Percentiles rank a stretch among this genome's conserved stretches.
Evolutionary conservation across 2,113 vertebrate genomes (phyloP).

Genomic region (Trachemys scripta): DNA sequence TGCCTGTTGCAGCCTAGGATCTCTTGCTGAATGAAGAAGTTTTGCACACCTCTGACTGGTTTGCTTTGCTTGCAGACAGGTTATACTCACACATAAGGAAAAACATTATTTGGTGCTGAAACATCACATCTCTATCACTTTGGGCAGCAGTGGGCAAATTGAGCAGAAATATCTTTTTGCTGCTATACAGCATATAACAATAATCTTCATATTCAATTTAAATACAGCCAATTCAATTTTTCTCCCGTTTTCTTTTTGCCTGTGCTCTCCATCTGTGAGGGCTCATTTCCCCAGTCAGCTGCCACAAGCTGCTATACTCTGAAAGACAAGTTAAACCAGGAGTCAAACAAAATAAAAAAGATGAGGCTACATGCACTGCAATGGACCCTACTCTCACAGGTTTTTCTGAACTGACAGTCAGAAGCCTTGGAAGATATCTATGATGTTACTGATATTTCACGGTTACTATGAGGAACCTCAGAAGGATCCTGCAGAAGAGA

Average conservation of each 20-base stretch:
- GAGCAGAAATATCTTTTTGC: not conserved
- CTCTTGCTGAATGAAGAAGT: not conserved
- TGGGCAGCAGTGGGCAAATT: not conserved
- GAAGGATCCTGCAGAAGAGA: not conserved
- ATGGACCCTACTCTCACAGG: not conserved
- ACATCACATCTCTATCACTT: not conserved
- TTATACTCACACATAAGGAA: not conserved
- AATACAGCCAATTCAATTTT: not conserved
- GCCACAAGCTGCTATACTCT: not conserved
- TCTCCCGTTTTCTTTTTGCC: not conserved
- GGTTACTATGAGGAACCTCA: conserved; percentile 26
- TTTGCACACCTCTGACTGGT: not conserved
- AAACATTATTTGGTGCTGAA: not conserved
- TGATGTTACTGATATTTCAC: not conserved
- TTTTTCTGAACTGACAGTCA: not conserved
- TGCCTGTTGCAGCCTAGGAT: not conserved
- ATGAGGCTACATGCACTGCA: not conserved
- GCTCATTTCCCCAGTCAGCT: not conserved
- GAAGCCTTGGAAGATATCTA: not conserved
- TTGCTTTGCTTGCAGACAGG: not conserved
- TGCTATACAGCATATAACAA: not conserved
- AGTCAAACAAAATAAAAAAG: not conserved
- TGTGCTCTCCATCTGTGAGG: not conserved
- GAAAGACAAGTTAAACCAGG: not conserved
- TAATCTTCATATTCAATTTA: not conserved